These are phyloP conservation scores for Arremon aurantiirostris DNA, from an alignment of 2,797 vertebrate genomes.

Conservation along the genomic window DNA sequence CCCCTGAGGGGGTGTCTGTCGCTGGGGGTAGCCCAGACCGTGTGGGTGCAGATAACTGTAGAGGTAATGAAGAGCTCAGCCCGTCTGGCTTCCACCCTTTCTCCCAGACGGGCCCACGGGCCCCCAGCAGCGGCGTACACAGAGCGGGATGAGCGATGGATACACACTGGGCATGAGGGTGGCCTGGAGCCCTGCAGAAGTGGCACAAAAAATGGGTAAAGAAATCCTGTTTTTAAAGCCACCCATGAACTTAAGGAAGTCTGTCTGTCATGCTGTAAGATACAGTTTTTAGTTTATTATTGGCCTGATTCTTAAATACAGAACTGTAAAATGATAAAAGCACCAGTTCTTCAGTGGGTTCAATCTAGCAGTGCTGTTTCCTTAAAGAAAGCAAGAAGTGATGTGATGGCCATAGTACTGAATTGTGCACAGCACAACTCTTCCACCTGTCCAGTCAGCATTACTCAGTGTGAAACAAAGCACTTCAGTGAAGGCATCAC, in stretches of 20 bases:
- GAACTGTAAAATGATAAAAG: not conserved
- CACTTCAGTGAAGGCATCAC: not conserved
- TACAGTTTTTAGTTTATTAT: not conserved
- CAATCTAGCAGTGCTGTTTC: not conserved
- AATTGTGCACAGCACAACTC: rapidly evolving
- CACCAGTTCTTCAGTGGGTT: rapidly evolving
- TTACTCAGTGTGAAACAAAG: not conserved
- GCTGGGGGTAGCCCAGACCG: rapidly evolving
- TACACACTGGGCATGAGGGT: rapidly evolving
- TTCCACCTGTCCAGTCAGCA: not conserved
- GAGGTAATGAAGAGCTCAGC: not conserved
- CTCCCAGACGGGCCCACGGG: rapidly evolving
- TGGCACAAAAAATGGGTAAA: not conserved
- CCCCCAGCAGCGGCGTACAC: rapidly evolving
- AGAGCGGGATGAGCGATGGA: not conserved
- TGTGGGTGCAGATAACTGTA: rapidly evolving
- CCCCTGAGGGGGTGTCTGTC: not conserved
- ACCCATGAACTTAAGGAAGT: rapidly evolving
- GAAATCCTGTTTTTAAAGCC: rapidly evolving
- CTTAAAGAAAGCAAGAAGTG: not conserved
- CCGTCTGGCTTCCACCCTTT: rapidly evolving
- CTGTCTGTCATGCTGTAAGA: not conserved
- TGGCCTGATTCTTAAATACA: not conserved
- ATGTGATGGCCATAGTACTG: not conserved
- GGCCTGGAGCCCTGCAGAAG: not conserved